phyloP scores from a whole-genome alignment of 2,888 invertebrate species.

The Drosophila vallismaia region DNA sequence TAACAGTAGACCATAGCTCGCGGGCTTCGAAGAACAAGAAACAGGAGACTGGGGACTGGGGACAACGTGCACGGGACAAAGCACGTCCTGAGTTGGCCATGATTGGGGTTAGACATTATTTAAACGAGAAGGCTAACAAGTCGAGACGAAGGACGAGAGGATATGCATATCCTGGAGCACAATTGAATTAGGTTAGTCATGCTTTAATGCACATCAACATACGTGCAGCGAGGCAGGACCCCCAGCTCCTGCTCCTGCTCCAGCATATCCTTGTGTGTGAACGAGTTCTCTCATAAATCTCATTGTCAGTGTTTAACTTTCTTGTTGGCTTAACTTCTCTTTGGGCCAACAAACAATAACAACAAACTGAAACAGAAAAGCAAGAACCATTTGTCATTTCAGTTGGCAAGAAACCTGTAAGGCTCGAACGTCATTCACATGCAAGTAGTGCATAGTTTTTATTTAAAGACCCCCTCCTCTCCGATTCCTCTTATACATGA shows the following conservation, averaged over 20 bases:
- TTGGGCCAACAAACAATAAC: conserved; percentile 46
- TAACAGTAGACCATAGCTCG: conserved; percentile 30
- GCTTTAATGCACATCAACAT: conserved; percentile 78
- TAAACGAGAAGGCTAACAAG: conserved; percentile 51
- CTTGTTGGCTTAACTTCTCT: conserved; percentile 79
- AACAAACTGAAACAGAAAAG: conserved; percentile 53
- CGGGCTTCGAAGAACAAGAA: conserved; percentile 28
- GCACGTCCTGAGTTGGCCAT: conserved; percentile 39
- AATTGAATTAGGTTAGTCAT: conserved; percentile 80
- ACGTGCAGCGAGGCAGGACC: conserved; percentile 67
- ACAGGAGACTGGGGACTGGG: too few species aligned
- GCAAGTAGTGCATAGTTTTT: conserved; percentile 4
- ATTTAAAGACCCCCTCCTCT: background rate
- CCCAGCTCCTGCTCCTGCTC: conserved; percentile 19
- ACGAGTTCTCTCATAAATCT: conserved; percentile 68
- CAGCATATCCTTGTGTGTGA: conserved; percentile 24
- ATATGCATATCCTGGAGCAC: conserved; percentile 76
- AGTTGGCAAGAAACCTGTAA: conserved; percentile 64
- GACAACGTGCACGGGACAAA: conserved; percentile 38
- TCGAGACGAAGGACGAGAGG: conserved; percentile 9
- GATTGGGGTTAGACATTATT: conserved; percentile 64
- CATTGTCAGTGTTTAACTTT: conserved; percentile 79
- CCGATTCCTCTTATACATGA: background rate
- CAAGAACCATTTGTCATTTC: conserved; percentile 77
- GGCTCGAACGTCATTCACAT: conserved; percentile 4